Evolutionary conservation across 2,797 vertebrate species (phyloP), one percentile per base, ranked within the genome.

Genomic region (Valencia hispanica): DNA sequence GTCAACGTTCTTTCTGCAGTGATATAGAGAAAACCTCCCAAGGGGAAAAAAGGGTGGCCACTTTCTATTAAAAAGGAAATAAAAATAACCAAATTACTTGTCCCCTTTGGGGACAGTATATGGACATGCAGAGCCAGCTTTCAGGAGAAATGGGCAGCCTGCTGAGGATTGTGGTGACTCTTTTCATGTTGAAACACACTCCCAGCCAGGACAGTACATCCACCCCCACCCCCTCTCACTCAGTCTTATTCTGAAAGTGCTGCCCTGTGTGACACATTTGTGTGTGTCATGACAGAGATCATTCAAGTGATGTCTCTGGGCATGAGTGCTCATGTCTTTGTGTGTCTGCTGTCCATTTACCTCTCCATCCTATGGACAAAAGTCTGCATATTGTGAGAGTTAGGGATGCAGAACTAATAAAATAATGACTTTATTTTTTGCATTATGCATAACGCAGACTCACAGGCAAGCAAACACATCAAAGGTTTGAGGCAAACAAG

Each of bases 181-280:
- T 90, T 88, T 92, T 91, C 79, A 90, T 88, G 88, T 90, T 91
- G 83, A 90, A 82, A 90, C 77, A 78, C 81, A 76, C 84, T 81
- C 84, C 70, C 76, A 85, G 75, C 36, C 83, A 70, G 77, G 75
- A 59, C 74, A 48, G 72, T 18, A 68, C n/a, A n/a, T n/a, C 5
- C 5, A 63, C 50, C 30, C 18, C 14, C 69, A 11, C 45, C 20
- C 10, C 14, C 61, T 15, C 32, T 48, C 36, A n/a, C n/a, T n/a
- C n/a, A n/a, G n/a, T 50, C 68, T 79, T 51, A 78, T 81, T 83
- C 73, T 74, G 77, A 82, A 82, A 78, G 83, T 30, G 14, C 73
- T 30, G 45, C 50, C 47, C 32, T 86, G 76, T 83, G 32, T 84
- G 84, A 89, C 79, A 86, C 85, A 77, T 69, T 59, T 18, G 79